Evolutionary conservation across 1,140 invertebrate species (phyloP).

Genomic region (Oryzaephilus surinamensis): DNA sequence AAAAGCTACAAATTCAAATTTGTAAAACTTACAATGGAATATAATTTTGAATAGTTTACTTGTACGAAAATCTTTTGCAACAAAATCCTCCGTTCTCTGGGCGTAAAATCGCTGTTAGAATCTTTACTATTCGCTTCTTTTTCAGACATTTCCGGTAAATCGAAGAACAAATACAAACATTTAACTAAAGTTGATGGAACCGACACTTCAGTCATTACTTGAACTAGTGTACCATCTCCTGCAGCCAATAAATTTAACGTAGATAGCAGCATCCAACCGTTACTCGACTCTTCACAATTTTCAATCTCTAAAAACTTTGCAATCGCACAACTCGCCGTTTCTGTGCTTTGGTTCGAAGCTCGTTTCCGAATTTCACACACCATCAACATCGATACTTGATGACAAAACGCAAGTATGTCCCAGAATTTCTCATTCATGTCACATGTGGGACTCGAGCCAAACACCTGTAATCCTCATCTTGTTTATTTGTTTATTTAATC

Average conservation of each 20-base stretch:
- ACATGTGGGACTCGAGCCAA: slow-evolving; percentile 75
- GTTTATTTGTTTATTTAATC: slow-evolving; percentile 3
- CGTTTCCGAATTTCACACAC: slow-evolving; percentile 86
- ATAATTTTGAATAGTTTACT: slow-evolving; percentile 8
- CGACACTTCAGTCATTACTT: slow-evolving; percentile 87
- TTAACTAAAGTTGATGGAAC: slow-evolving; percentile 97
- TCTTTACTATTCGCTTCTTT: slow-evolving; percentile 62
- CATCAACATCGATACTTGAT: slow-evolving; percentile 90
- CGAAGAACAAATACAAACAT: slow-evolving; percentile 97
- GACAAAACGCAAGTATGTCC: slow-evolving; percentile 85
- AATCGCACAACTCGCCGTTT: slow-evolving; percentile 90
- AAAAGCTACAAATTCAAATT: slow-evolving; percentile 62
- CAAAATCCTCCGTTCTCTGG: slow-evolving; percentile 78
- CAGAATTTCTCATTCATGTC: slow-evolving; percentile 95
- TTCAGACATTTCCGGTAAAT: slow-evolving; percentile 84
- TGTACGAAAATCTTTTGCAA: slow-evolving; percentile 90
- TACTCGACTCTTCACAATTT: slow-evolving; percentile 83
- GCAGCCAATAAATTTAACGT: slow-evolving; percentile 83
- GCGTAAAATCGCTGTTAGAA: slow-evolving; percentile 76
- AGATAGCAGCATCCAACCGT: slow-evolving; percentile 92
- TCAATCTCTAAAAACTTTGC: slow-evolving; percentile 92
- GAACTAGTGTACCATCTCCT: slow-evolving; percentile 66
- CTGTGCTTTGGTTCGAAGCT: slow-evolving; percentile 91
- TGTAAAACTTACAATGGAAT: slow-evolving; percentile 5
- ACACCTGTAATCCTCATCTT: slow-evolving; percentile 52